Conservation (phyloP, 1,140 invertebrate genomes). For the Pteromalus puparum region DNA sequence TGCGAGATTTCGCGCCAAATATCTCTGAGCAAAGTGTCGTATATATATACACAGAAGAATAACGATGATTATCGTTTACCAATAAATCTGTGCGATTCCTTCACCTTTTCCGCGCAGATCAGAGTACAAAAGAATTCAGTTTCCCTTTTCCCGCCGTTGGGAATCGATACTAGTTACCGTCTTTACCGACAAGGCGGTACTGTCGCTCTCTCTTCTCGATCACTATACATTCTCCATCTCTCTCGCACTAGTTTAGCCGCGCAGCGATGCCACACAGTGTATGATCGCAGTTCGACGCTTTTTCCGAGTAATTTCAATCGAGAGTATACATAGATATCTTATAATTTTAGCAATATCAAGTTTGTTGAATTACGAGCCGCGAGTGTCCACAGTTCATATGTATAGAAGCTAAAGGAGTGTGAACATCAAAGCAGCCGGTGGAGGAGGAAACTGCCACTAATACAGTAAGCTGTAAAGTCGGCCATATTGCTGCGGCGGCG, state of each 20-base stretch:
- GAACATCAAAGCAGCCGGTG: conserved; percentile 23
- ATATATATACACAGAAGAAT: too few species aligned
- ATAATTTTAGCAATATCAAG: neutral
- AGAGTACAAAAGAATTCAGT: too few species aligned
- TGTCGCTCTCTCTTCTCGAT: neutral
- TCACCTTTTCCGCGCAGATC: too few species aligned
- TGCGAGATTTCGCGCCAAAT: conserved; percentile 18
- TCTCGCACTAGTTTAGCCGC: neutral
- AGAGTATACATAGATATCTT: too few species aligned
- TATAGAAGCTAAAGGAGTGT: too few species aligned
- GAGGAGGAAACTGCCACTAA: conserved; percentile 32
- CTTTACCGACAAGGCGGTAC: conserved; percentile 62
- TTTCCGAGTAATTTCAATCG: neutral
- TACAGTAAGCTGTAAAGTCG: conserved; percentile 12
- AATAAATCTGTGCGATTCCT: too few species aligned
- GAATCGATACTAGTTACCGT: conserved; percentile 62
- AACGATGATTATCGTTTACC: too few species aligned
- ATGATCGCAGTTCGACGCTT: too few species aligned
- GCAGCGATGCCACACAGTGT: neutral
- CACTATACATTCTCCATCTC: neutral
- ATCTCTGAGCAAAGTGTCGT: neutral
- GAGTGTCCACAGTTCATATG: too few species aligned
- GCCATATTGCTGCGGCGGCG: conserved; percentile 28
- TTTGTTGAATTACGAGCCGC: too few species aligned
- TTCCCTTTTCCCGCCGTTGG: conserved; percentile 27